These are phyloP conservation scores for Orchesellides sinensis DNA, from an alignment of 2,888 invertebrate species.

Conservation along the genomic window DNA sequence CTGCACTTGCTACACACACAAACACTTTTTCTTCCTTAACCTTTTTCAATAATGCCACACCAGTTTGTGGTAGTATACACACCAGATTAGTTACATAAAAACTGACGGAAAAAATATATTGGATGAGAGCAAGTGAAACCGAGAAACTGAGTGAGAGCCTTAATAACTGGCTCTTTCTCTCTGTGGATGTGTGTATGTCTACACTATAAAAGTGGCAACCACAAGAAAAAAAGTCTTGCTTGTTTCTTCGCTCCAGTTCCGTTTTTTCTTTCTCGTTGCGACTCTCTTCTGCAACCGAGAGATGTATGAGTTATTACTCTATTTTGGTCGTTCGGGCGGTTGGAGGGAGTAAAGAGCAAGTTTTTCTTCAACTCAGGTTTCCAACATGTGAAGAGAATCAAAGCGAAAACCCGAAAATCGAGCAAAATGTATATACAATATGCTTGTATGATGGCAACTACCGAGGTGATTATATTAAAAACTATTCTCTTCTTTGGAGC, in stretches of 20 bases:
- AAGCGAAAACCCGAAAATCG: conserved; percentile 53
- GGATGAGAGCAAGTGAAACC: conserved; percentile 17
- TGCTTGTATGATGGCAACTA: not conserved
- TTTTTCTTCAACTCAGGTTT: not conserved
- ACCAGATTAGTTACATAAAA: conserved; percentile 51
- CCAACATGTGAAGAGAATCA: conserved; percentile 29
- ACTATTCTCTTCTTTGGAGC: conserved; percentile 22
- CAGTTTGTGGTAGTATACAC: conserved; percentile 35
- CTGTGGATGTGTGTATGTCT: too few relatives aligned
- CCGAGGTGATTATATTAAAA: conserved; percentile 52
- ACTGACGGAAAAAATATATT: conserved; percentile 57
- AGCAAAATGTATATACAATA: not conserved
- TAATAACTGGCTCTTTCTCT: not conserved
- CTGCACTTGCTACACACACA: conserved; percentile 35
- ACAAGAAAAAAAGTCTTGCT: too few relatives aligned
- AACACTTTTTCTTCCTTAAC: conserved; percentile 27
- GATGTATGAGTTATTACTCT: conserved; percentile 65
- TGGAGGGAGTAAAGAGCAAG: conserved; percentile 24
- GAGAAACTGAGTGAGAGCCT: not conserved
- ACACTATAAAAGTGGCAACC: too few relatives aligned
- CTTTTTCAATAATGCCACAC: conserved; percentile 27
- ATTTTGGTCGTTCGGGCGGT: conserved; percentile 52
- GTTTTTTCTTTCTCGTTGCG: conserved; percentile 19
- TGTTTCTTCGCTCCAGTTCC: conserved; percentile 8
- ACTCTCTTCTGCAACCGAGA: conserved; percentile 59